These are phyloP conservation scores for Lutjanus campechanus DNA, from an alignment of 2,797 vertebrate species.

Conservation along the genomic window DNA sequence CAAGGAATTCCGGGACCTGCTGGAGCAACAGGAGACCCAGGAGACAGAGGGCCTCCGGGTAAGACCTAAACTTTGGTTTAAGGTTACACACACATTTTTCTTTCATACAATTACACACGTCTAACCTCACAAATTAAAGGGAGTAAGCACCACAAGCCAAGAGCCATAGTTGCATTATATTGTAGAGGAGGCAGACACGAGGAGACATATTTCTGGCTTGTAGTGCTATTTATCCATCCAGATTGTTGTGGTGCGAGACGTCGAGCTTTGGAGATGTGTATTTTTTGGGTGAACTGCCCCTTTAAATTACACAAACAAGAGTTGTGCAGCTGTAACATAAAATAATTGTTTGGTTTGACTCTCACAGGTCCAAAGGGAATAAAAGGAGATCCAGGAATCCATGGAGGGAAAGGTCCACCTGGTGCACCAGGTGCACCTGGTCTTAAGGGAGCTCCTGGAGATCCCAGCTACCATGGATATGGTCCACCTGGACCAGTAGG, in stretches of 20 bases:
- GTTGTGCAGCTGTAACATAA: neutral
- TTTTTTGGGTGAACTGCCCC: no score
- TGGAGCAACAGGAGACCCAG: slow-evolving; percentile 66
- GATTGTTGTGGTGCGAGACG: no score
- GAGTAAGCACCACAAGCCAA: no score
- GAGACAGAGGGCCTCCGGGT: slow-evolving; percentile 71
- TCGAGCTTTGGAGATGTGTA: no score
- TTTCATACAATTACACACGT: neutral
- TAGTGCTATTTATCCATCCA: no score
- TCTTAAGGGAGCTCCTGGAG: slow-evolving; percentile 69
- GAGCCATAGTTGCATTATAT: no score
- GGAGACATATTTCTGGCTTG: no score
- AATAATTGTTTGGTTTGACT: neutral
- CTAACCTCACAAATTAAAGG: neutral
- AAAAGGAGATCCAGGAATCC: slow-evolving; percentile 71
- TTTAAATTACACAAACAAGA: neutral
- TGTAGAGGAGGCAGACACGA: no score
- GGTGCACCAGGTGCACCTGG: slow-evolving; percentile 69
- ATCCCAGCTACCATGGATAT: slow-evolving; percentile 47
- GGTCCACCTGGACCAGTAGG: slow-evolving; percentile 68
- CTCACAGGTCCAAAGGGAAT: slow-evolving; percentile 69
- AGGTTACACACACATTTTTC: neutral
- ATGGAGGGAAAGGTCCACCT: slow-evolving; percentile 61
- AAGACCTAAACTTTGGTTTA: slow-evolving; percentile 12
- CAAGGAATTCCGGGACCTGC: slow-evolving; percentile 46